These are phyloP conservation scores for Bedellia somnulentella DNA, from an alignment of 2,888 invertebrate genomes.

Conservation along the genomic window DNA sequence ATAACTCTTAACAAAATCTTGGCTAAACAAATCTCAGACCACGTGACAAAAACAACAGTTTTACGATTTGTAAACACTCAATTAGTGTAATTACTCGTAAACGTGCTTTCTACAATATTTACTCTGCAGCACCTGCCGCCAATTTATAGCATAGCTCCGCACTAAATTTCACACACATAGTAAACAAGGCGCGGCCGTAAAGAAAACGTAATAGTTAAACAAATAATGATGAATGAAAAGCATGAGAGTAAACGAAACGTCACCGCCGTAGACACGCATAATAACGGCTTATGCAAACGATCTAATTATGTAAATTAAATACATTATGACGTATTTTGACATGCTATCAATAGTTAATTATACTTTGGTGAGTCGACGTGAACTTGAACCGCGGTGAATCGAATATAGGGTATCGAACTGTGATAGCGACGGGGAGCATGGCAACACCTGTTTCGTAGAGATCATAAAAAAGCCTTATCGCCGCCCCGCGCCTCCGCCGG, in stretches of 20 bases:
- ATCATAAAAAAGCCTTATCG: too few species aligned
- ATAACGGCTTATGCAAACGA: conserved; percentile 56
- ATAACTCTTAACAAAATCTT: too few species aligned
- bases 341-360: conserved; percentile 42
- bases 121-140: neutral
- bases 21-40: too few species aligned
- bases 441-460: conserved; percentile 47
- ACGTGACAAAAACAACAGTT: too few species aligned
- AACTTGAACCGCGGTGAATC: conserved; percentile 45
- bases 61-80: too few species aligned
- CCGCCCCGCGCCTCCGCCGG: too few species aligned
- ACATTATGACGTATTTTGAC: conserved; percentile 50
- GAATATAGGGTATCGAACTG: conserved; percentile 55
- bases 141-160: conserved; percentile 35
- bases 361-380: conserved; percentile 48
- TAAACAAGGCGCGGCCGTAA: conserved; percentile 48
- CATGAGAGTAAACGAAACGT: conserved; percentile 37
- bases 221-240: conserved; percentile 24
- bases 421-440: conserved; percentile 24
- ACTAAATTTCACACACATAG: conserved; percentile 23
- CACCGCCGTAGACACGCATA: conserved; percentile 50
- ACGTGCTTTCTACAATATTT: too few species aligned
- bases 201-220: conserved; percentile 47
- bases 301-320: conserved; percentile 51
- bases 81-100: too few species aligned